These are phyloP conservation scores for Pentalonia nigronervosa DNA, from an alignment of 1,140 invertebrate species.

Conservation along the genomic window DNA sequence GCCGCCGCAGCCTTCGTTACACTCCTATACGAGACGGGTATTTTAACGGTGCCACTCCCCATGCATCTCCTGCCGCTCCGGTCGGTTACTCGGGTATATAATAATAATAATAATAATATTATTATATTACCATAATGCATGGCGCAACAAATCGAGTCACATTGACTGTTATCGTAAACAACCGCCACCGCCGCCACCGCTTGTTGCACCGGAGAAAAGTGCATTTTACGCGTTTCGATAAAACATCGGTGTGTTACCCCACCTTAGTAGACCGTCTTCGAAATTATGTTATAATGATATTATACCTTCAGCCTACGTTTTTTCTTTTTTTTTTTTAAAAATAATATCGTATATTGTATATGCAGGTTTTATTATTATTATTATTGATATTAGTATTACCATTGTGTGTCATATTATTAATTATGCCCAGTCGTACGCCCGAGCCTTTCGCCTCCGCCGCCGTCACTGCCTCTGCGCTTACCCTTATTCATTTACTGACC, in stretches of 20 bases:
- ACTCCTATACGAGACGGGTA: background rate
- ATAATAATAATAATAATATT: background rate
- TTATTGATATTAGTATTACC: no score
- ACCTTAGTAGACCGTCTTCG: background rate
- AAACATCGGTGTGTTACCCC: conserved; percentile 4
- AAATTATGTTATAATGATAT: background rate
- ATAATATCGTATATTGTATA: background rate
- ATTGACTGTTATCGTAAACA: conserved; percentile 22
- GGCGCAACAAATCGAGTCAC: background rate
- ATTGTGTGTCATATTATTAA: background rate
- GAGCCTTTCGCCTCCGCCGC: background rate
- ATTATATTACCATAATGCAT: background rate
- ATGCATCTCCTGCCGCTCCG: background rate
- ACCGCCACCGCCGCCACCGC: background rate
- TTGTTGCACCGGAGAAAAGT: background rate
- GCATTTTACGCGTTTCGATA: conserved; percentile 29
- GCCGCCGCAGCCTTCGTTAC: background rate
- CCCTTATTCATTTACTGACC: conserved; percentile 22
- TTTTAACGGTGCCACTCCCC: conserved; percentile 12
- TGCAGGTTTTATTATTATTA: background rate
- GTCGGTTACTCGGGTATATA: background rate
- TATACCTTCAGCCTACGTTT: background rate
- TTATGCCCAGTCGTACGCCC: background rate
- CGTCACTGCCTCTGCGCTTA: background rate
- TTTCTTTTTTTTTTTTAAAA: no score